Conservation (phyloP, 2,888 invertebrate species). For the Crioceris asparagi region DNA sequence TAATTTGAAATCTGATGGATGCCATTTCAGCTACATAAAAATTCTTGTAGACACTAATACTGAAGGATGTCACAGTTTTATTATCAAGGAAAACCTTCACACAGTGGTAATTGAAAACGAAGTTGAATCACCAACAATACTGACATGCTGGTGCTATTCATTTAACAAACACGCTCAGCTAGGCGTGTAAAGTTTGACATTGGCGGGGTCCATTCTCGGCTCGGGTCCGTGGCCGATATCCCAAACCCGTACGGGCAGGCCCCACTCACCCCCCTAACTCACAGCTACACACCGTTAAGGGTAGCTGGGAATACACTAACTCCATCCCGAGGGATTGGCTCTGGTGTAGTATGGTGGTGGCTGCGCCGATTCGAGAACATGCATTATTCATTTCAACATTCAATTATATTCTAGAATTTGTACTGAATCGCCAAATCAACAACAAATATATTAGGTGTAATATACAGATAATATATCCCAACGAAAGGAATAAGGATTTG, state of each 20-base stretch:
- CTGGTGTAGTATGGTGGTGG: no score
- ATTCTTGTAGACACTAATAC: no score
- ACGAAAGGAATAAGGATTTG: no score
- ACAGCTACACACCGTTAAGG: constrained; percentile 19
- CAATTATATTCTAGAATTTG: constrained; percentile 38
- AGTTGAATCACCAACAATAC: no score
- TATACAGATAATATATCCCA: not conserved
- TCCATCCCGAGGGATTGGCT: constrained; percentile 29
- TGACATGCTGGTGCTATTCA: constrained; percentile 29
- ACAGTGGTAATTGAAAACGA: constrained; percentile 28
- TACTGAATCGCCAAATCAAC: constrained; percentile 10
- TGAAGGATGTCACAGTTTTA: no score
- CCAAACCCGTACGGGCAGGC: no score
- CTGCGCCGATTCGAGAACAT: constrained; percentile 28
- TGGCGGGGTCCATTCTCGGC: constrained; percentile 9
- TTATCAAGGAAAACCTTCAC: no score
- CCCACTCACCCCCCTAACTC: constrained; percentile 23
- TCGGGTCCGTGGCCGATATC: not conserved
- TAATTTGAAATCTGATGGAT: no score
- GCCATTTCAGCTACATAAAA: no score
- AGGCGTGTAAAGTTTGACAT: constrained; percentile 30
- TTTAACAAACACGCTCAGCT: constrained; percentile 34
- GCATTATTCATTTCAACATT: constrained; percentile 39
- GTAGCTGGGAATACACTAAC: constrained; percentile 29
- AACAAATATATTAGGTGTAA: not conserved